phyloP scores from a whole-genome alignment of 1,140 invertebrate species.

The Euura lappo region DNA sequence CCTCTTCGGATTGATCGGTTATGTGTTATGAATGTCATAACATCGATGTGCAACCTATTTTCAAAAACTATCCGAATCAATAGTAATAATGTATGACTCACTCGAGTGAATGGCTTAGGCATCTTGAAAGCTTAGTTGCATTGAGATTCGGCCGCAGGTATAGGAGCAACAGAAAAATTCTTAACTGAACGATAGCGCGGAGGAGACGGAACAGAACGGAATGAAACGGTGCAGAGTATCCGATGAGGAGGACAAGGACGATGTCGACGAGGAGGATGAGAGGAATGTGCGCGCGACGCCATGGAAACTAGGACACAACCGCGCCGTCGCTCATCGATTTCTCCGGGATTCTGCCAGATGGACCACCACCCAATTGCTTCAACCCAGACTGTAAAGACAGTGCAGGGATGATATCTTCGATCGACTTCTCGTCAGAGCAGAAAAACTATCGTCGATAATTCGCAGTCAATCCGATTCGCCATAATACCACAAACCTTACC shows the following conservation, averaged over 20 bases:
- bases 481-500: too few species aligned
- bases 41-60: too few species aligned
- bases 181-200: conserved; percentile 6
- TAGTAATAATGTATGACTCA: not conserved
- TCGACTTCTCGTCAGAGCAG: not conserved
- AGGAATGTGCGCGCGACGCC: conserved; percentile 48
- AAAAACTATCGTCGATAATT: too few species aligned
- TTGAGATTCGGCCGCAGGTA: conserved; percentile 2
- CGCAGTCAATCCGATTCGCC: too few species aligned
- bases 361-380: conserved; percentile 42
- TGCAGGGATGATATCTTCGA: not conserved
- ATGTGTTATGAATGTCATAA: too few species aligned
- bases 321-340: conserved; percentile 60
- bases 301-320: conserved; percentile 45
- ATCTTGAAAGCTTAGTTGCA: conserved; percentile 1
- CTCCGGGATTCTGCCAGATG: conserved; percentile 56
- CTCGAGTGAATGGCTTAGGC: not conserved
- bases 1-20: too few species aligned
- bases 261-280: conserved; percentile 10
- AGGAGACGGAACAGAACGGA: conserved; percentile 3
- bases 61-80: too few species aligned
- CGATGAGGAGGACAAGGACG: conserved; percentile 4
- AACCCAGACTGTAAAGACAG: not conserved
- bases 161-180: not conserved
- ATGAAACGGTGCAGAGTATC: not conserved